Base-by-base conservation (phyloP, 2,113 vertebrate genomes). In the Datnioides undecimradiatus region DNA sequence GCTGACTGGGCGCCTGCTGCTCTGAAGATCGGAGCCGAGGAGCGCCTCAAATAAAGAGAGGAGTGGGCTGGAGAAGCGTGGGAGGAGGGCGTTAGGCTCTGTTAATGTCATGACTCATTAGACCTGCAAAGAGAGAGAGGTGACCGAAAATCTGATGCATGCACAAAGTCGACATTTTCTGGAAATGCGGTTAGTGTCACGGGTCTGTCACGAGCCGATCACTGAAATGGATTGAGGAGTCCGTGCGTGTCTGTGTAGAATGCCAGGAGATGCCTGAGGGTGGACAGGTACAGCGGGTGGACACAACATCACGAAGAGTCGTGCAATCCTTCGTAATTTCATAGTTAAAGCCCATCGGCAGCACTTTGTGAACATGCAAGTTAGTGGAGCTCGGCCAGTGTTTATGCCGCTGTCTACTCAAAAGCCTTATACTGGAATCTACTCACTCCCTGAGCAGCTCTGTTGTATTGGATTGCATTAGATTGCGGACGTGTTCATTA, bases 81-180 rank as follows among this genome's bases (percentile, higher is more conserved):
- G 93, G 93, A 86, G 92, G 91, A 80, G 63, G 81, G 72, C 88
- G 75, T 59, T 8, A 12, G 88, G 89, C 84, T 82, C 52, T 5
- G 31, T 64, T 80, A 33, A n/a, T 93, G 92, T 92, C 92, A 91
- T 69, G 89, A 90, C 77, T 92, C 90, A 86, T 93, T 92, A 91
- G 71, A 85, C 80, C 82, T 45, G 72, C 27, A 25, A 25, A 48
- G 54, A 85, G 29, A 71, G 64, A n/a, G 69, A 66, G 72, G 57
- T 40, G 70, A 48, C 11, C 6, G 31, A 76, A 76, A 64, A 75
- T 74, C 4, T 48, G 69, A 80, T n/a, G 70, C 40, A 3, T 29
- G 25, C 52, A 25, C 19, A 7, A 48, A 60, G 63, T 80, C 62
- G 57, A 82, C 80, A 73, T 75, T 79, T 68, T 4, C 11, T 3